Percentiles rank a stretch among this genome's conserved stretches.
Evolutionary conservation across 2,888 invertebrate genomes (phyloP).

Genomic region (Rutpela maculata): DNA sequence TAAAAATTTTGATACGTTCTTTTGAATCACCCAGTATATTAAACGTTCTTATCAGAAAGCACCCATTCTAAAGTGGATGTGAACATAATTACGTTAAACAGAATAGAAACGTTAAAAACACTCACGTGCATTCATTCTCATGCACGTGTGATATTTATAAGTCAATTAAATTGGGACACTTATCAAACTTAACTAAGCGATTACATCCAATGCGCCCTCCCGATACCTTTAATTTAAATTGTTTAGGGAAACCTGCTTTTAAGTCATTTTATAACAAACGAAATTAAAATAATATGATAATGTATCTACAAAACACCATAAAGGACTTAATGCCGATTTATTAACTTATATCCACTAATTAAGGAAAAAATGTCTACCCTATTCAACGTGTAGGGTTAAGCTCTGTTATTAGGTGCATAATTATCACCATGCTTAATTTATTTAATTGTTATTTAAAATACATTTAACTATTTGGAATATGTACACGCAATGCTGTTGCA

Average conservation of each 20-base stretch:
- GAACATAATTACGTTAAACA: not conserved
- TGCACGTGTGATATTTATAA: conserved; percentile 16
- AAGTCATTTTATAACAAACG: not conserved
- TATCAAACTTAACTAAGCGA: conserved; percentile 10
- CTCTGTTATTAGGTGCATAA: not conserved
- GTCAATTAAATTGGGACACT: not conserved
- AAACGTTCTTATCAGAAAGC: not conserved
- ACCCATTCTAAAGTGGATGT: not conserved
- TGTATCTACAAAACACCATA: not conserved
- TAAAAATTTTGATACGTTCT: too few species aligned
- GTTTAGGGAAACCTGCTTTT: not conserved
- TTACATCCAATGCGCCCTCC: not conserved
- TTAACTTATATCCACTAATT: conserved; percentile 9
- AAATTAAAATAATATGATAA: conserved; percentile 11
- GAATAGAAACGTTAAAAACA: conserved; percentile 11
- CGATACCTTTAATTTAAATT: not conserved
- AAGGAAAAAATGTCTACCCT: not conserved
- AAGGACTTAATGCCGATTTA: not conserved
- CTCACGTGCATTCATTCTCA: conserved; percentile 11
- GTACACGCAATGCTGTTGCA: conserved; percentile 20
- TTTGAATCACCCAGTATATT: too few species aligned
- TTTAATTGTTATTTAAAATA: conserved; percentile 7
- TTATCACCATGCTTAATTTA: conserved; percentile 4
- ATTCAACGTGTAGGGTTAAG: not conserved
- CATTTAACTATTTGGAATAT: not conserved